Evolutionary conservation across 2,113 vertebrate species (phyloP), one percentile per base, ranked within the genome.

Genomic region (Piprites chloris): DNA sequence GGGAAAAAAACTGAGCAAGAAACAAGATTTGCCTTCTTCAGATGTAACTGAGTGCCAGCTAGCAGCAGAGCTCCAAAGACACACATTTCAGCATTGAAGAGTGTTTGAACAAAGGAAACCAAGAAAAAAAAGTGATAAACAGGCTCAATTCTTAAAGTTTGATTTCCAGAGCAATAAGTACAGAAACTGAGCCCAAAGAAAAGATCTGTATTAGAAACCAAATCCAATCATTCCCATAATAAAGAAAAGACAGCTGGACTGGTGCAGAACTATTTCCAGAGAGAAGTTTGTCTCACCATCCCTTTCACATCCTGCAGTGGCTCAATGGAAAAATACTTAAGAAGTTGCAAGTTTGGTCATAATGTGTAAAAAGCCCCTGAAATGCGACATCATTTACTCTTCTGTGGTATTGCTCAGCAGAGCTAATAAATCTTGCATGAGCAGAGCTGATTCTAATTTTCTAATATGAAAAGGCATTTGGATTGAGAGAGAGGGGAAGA

Each of bases 361-460:
- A 97, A 98, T 93, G 96, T 97, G 97, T 97, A 97, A 98, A 98
- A 98, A 97, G 95, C 97, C 97, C 96, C 96, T 97, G 97, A 98
- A 98, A 98, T 91, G 97, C 97, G 96, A 98, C 98, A 98, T 98
- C 98, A 98, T 98, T 98, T 98, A 98, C 97, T 98, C 98, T 97
- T 97, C 76, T 93, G 97, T 98, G 97, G 74, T 94, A 98, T 97
- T 98, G 97, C 96, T 98, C 97, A 97, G 97, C 97, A 98, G 97
- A 98, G 97, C 98, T 98, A 98, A 98, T 98, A 98, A 98, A 98
- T 98, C 98, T 98, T 98, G 98, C 97, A 98, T 98, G 98, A 98
- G 97, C 97, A 98, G 97, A 97, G 97, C 98, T 95, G 96, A 98
- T 98, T 98, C 98, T 98, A 98, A 98, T 98, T 98, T 98, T 98